Evolutionary conservation across 2,113 vertebrate genomes (phyloP), one percentile per base, ranked within the genome.

Genomic region (Struthio camelus): DNA sequence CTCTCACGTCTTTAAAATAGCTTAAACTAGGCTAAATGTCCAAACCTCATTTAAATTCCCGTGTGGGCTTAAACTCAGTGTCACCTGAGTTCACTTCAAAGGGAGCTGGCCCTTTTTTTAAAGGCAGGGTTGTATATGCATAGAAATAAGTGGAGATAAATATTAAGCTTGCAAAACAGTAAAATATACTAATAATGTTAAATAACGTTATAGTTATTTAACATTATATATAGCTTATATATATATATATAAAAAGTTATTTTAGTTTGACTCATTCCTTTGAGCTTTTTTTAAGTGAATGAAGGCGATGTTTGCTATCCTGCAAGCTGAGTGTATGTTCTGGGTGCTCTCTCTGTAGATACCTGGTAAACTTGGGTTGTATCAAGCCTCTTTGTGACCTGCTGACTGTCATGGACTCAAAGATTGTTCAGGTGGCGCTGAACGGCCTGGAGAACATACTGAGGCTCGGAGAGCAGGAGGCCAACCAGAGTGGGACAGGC

Each of bases 351-450:
- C 84, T 69, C 67, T 44, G 23, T 90, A 99, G 99, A 87, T 99
- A 99, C 94, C 97, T 99, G 94, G 99, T 99, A 42, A 99, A 99
- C 94, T 93, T 99, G 97, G 99, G 99, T 80, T 99, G 99, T 80
- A 99, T 99, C 96, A 99, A 99, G 72, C 99, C 99, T 8, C 97
- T 99, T 10, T 99, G 99, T 73, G 99, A 99, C 93, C 98, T 99
- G 91, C 98, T 99, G 85, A 99, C 99, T 2, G 99, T 99, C 79
- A 99, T 99, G 99, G 99, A 99, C 97, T 99, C 99, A 5, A 99
- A 99, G 98, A 99, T 99, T 17, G 99, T 99, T 12, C 99, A 99
- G 95, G 99, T 99, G 32, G 99, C 99, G 3, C 97, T 99, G 58
- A 99, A 99, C 0, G 99, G 99, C 46, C 97, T 99, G 93, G 99